Conservation (phyloP, 1,140 invertebrate genomes). For the Palaemon carinicauda region DNA sequence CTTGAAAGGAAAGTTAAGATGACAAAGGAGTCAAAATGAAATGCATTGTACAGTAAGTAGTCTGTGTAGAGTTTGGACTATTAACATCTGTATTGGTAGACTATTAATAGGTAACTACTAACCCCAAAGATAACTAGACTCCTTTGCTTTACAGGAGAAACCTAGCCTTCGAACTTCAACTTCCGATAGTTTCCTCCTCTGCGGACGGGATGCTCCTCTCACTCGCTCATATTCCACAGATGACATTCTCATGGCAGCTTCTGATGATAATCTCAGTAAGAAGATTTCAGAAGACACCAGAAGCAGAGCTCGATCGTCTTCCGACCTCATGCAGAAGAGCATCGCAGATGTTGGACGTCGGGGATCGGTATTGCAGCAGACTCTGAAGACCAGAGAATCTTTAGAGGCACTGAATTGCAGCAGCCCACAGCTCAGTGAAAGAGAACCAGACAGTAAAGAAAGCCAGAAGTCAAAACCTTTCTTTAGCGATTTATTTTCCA, state of each 20-base stretch:
- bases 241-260: neutral
- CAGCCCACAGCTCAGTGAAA: neutral
- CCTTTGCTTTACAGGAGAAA: neutral
- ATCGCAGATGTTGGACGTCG: neutral
- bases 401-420: neutral
- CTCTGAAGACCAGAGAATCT: neutral
- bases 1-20: too few relatives aligned
- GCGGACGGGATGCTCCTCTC: constrained; percentile 27
- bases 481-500: constrained; percentile 12
- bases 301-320: constrained; percentile 32
- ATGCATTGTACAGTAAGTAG: neutral
- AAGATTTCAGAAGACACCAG: neutral
- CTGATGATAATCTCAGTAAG: neutral
- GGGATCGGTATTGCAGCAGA: neutral
- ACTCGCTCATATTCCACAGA: constrained; percentile 27
- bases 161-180: constrained; percentile 6
- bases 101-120: neutral
- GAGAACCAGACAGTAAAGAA: constrained; percentile 9
- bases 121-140: neutral
- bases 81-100: neutral
- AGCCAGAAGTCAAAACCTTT: neutral
- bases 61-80: neutral
- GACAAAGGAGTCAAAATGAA: too few relatives aligned
- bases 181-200: constrained; percentile 32
- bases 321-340: constrained; percentile 2